Percentiles rank a stretch among this genome's conserved stretches.
phyloP scores from a whole-genome alignment of 2,888 invertebrate species.

The Brachyptera putata region DNA sequence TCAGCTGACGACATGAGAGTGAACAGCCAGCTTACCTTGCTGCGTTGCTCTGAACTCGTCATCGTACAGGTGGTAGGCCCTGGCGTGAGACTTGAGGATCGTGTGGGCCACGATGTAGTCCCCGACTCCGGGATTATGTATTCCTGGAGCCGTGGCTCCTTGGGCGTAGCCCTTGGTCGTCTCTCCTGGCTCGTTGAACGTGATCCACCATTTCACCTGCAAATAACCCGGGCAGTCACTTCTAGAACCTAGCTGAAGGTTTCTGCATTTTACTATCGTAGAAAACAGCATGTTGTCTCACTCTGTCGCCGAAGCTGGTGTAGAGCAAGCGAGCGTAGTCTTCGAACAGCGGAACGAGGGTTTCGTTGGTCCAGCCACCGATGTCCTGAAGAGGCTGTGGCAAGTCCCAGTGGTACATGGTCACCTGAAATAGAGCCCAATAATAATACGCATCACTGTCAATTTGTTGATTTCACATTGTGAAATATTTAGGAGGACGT shows the following conservation, averaged over 20 bases:
- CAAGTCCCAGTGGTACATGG: conserved; percentile 66
- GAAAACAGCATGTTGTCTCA: too few species aligned
- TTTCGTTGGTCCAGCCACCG: conserved; percentile 56
- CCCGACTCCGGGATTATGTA: conserved; percentile 41
- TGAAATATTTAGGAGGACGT: conserved; percentile 24
- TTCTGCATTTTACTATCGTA: too few species aligned
- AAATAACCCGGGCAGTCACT: too few species aligned
- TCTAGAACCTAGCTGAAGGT: too few species aligned
- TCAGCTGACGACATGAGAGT: too few species aligned
- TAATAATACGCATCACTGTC: background rate
- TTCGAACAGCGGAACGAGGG: conserved; percentile 52
- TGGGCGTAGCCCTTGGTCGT: conserved; percentile 14
- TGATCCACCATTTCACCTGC: conserved; percentile 32
- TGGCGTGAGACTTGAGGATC: conserved; percentile 43
- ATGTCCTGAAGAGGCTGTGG: conserved; percentile 57
- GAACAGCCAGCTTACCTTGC: conserved; percentile 24
- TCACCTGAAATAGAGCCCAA: conserved; percentile 44
- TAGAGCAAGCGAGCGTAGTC: conserved; percentile 59
- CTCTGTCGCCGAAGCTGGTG: conserved; percentile 56
- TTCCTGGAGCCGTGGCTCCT: conserved; percentile 12
- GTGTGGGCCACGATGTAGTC: conserved; percentile 51
- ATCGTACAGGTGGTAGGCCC: conserved; percentile 42
- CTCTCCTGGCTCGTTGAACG: conserved; percentile 30
- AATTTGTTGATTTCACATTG: too few species aligned
- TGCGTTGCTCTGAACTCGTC: conserved; percentile 36